phyloP scores from a whole-genome alignment of 2,797 vertebrate genomes.

The Spheniscus humboldti region DNA sequence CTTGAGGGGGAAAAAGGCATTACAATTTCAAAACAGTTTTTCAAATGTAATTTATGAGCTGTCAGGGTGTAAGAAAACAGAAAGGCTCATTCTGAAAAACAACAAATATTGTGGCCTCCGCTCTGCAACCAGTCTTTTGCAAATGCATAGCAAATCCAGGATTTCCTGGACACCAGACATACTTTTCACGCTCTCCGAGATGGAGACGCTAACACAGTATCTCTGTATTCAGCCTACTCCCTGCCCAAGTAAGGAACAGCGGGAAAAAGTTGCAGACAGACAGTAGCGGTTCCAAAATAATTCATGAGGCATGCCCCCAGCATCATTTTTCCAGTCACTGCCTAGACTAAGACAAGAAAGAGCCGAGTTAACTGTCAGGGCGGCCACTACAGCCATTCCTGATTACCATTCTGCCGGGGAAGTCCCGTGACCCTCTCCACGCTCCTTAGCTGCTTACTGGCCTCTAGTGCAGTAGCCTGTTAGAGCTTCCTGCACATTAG shows the following conservation, averaged over 20 bases:
- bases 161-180: neutral
- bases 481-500: neutral
- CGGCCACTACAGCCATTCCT: neutral
- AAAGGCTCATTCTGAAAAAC: neutral
- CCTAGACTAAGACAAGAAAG: neutral
- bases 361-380: fast-evolving
- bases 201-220: neutral
- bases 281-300: neutral
- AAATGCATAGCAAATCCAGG: neutral
- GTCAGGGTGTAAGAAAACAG: neutral
- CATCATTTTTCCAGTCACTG: neutral
- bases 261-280: neutral
- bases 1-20: neutral
- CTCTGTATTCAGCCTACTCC: neutral
- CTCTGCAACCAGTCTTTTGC: neutral
- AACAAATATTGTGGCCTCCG: neutral
- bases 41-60: neutral
- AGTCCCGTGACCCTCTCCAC: neutral
- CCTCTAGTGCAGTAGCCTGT: neutral
- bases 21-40: neutral
- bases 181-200: neutral
- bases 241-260: neutral
- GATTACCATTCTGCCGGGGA: fast-evolving
- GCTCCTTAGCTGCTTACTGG: neutral
- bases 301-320: neutral